These are phyloP conservation scores for Pelosia muscerda DNA, from an alignment of 2,888 invertebrate species.

Conservation along the genomic window DNA sequence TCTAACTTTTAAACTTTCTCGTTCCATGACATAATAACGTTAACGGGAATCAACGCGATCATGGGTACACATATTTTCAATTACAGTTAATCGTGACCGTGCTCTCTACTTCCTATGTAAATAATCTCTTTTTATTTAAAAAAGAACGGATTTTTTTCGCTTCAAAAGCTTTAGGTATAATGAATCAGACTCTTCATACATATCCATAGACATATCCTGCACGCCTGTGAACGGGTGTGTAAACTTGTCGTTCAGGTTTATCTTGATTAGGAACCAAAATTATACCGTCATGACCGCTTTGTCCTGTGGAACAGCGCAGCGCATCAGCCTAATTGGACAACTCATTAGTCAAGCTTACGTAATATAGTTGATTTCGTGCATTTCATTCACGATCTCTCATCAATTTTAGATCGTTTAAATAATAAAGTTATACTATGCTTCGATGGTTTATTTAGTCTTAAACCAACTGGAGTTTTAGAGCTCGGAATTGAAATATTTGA, in stretches of 20 bases:
- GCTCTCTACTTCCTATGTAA: conserved; percentile 30
- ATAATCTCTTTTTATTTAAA: conserved; percentile 30
- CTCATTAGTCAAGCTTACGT: conserved; percentile 45
- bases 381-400: conserved; percentile 36
- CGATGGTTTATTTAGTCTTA: neutral
- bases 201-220: too few species aligned
- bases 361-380: conserved; percentile 35
- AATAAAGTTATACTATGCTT: conserved; percentile 21
- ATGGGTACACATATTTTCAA: too few species aligned
- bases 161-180: conserved; percentile 28
- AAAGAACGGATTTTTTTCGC: conserved; percentile 31
- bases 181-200: conserved; percentile 28
- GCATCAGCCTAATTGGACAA: conserved; percentile 47
- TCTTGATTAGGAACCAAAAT: conserved; percentile 53
- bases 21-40: too few species aligned
- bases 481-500: neutral
- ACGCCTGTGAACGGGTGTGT: conserved; percentile 47
- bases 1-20: too few species aligned
- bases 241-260: conserved; percentile 55
- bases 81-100: conserved; percentile 24
- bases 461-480: neutral
- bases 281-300: conserved; percentile 61
- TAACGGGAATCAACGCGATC: too few species aligned
- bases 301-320: conserved; percentile 43
- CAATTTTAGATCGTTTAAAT: conserved; percentile 38